Percentiles rank a stretch among this genome's conserved stretches.
Conservation (phyloP, 2,113 vertebrate species). For the Myiozetetes cayanensis region DNA sequence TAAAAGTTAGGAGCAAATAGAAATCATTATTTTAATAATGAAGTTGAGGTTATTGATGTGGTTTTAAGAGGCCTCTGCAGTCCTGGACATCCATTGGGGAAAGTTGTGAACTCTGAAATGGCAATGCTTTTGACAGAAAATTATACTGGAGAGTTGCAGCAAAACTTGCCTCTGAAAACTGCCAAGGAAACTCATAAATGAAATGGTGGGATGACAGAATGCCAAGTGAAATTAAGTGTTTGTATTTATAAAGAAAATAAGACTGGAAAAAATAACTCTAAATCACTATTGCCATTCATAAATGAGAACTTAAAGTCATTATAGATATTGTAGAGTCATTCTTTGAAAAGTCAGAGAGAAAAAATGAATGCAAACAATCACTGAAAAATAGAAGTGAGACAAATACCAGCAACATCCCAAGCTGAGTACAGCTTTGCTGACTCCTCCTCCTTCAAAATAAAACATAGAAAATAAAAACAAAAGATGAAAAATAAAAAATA, state of each 20-base stretch:
- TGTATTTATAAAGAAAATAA: neutral
- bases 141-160: neutral
- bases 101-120: neutral
- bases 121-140: neutral
- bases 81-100: neutral
- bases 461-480: neutral
- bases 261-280: neutral
- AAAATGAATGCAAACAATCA: neutral
- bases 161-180: neutral
- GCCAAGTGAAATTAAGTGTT: neutral
- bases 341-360: neutral
- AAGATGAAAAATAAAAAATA: neutral
- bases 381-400: neutral
- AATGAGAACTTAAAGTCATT: neutral
- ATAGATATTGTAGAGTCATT: neutral
- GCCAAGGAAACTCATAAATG: neutral
- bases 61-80: neutral
- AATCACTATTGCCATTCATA: neutral
- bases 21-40: neutral
- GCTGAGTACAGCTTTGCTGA: neutral
- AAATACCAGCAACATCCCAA: neutral
- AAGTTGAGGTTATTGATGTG: neutral
- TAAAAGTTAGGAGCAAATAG: neutral
- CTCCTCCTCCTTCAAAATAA: neutral
- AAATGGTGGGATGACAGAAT: neutral